A percentile compares a stretch with the other conserved stretches of the same genome.
phyloP scores from a whole-genome alignment of 2,888 invertebrate species.

The Nomada lathburiana region DNA sequence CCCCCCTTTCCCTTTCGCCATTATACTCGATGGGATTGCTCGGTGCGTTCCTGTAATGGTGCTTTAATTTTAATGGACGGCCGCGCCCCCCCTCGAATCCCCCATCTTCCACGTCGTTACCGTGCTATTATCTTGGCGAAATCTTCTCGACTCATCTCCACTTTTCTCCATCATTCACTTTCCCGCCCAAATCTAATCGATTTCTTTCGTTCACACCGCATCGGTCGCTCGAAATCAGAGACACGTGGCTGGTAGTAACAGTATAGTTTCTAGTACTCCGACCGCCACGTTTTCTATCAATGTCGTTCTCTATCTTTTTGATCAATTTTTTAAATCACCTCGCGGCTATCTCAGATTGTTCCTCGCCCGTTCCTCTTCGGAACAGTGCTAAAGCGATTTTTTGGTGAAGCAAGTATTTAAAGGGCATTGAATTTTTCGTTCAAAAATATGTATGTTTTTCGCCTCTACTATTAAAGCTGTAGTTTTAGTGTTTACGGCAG shows the following conservation, averaged over 20 bases:
- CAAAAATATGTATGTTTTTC: no score
- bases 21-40: slow-evolving; percentile 28
- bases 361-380: no score
- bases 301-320: no score
- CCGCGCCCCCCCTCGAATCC: slow-evolving; percentile 27
- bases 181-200: neutral
- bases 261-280: no score
- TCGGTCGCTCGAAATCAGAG: slow-evolving; percentile 12
- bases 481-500: no score
- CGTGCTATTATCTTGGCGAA: slow-evolving; percentile 38
- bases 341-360: no score
- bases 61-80: slow-evolving; percentile 54
- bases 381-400: no score
- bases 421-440: no score
- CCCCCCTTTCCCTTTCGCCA: neutral
- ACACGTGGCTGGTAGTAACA: neutral
- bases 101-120: slow-evolving; percentile 42
- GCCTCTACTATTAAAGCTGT: no score
- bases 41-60: slow-evolving; percentile 41
- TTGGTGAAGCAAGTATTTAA: no score
- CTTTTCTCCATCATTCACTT: neutral
- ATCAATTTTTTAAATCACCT: no score
- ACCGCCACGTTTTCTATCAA: no score
- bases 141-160: neutral
- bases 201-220: neutral